Conservation (phyloP, 2,113 vertebrate species). For the Tachysurus vachellii region DNA sequence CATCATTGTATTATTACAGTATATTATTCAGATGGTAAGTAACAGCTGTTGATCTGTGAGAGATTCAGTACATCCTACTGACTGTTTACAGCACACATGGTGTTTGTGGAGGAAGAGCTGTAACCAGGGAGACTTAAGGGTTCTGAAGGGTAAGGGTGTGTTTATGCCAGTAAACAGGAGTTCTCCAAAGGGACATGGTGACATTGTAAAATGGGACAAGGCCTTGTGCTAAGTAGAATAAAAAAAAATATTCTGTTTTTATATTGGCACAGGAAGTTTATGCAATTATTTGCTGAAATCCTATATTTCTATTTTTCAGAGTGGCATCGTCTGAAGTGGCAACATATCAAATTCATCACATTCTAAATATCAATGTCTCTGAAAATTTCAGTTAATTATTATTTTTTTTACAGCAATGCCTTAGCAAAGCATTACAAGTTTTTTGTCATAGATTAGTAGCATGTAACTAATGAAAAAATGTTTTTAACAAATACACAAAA, state of each 20-base stretch:
- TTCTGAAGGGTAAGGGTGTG: conserved; percentile 37
- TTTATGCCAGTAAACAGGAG: conserved; percentile 60
- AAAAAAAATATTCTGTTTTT: conserved; percentile 52
- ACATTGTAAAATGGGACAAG: conserved; percentile 60
- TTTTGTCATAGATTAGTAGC: conserved; percentile 27
- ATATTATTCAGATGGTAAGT: conserved; percentile 52
- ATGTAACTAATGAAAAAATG: neutral
- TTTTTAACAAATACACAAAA: neutral
- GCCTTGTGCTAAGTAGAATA: conserved; percentile 39
- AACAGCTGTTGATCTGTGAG: conserved; percentile 42
- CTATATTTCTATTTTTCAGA: conserved; percentile 19
- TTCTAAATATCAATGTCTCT: neutral
- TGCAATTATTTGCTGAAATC: conserved; percentile 14
- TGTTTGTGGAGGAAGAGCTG: neutral
- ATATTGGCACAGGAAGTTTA: conserved; percentile 42
- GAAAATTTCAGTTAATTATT: neutral
- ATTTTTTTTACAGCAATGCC: neutral
- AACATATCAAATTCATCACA: neutral
- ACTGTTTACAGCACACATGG: conserved; percentile 2
- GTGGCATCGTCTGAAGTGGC: neutral
- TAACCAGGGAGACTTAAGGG: conserved; percentile 18
- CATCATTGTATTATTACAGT: conserved; percentile 57
- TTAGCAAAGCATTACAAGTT: conserved; percentile 46
- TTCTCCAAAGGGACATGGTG: conserved; percentile 48
- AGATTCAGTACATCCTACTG: neutral